Conservation (phyloP, 92 coral and sea anemone species). For the Palythoa grandiflora region DNA sequence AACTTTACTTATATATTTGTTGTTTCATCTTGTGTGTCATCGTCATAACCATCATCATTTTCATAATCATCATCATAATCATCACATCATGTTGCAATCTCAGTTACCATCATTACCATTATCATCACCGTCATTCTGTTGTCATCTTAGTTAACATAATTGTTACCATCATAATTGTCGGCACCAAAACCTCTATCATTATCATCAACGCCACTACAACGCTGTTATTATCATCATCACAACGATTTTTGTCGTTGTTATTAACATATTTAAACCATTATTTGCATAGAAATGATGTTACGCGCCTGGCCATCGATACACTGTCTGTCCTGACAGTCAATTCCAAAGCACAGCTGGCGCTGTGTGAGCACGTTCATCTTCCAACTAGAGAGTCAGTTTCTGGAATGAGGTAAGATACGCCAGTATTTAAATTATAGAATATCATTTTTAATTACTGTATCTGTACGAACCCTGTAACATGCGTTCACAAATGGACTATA, state of each 20-base stretch:
- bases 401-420: slow-evolving; percentile 80
- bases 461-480: too few relatives aligned
- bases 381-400: slow-evolving; percentile 83
- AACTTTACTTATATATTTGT: too few relatives aligned
- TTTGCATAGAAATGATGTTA: slow-evolving; percentile 76
- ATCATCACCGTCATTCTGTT: not conserved
- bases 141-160: not conserved
- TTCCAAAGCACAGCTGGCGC: slow-evolving; percentile 81
- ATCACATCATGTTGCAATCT: not conserved
- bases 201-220: not conserved
- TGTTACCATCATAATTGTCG: not conserved
- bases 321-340: slow-evolving; percentile 86
- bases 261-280: not conserved
- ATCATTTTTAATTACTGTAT: too few relatives aligned
- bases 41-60: too few relatives aligned
- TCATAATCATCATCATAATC: not conserved
- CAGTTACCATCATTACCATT: not conserved
- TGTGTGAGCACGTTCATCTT: slow-evolving; percentile 78
- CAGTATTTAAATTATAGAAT: not conserved
- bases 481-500: too few relatives aligned
- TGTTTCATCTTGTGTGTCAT: too few relatives aligned
- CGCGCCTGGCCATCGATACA: slow-evolving; percentile 88
- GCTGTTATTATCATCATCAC: not conserved
- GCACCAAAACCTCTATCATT: not conserved
- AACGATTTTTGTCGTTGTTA: not conserved